Evolutionary conservation across 2,113 vertebrate species (phyloP), one percentile per base, ranked within the genome.

Genomic region (Eretmochelys imbricata): DNA sequence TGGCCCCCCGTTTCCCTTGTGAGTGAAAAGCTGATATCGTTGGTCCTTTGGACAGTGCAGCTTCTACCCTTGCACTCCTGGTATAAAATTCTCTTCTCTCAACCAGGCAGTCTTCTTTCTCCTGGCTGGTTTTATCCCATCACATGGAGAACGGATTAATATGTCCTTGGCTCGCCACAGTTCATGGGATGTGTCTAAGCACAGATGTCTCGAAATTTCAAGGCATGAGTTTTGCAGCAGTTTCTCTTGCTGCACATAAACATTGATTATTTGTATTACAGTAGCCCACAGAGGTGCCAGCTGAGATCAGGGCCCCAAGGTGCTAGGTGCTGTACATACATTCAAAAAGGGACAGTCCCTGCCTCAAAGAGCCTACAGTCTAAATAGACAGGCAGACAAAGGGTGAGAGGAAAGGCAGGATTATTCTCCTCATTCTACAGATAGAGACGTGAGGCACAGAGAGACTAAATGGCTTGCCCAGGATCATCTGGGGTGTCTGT

Each of bases 291-390:
- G 78, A 10, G 59, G 72, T 8, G 88, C 42, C 42, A 46, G 72
- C 72, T 76, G 72, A 76, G 72, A 46, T 46, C 38, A 46, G 22
- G 38, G 72, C 22, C 5, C 17, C 14, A 35, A 35, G n/a, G 38
- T 75, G 38, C 42, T 76, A 25, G 24, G n/a, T 24, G 22, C 72
- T 76, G 72, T 38, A 51, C 35, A 85, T 35, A 82, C 88, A 27
- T 1, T 0, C 82, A 50, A 69, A 53, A 57, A 75, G 3, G 24
- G 29, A 49, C 14, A 49, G 91, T 84, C 57, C 8, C 1, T 83
- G 81, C 84, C 59, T 31, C 79, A 17, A 75, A 50, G 91, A 90
- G 54, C 85, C 84, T 86, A 20, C 80, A 88, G 93, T 59, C 57
- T n/a, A 79, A 89, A 89, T 75, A 55, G 12, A 81, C 0, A 0